Conservation (phyloP, 2,113 vertebrate genomes). For the Melanerpes aurifrons region DNA sequence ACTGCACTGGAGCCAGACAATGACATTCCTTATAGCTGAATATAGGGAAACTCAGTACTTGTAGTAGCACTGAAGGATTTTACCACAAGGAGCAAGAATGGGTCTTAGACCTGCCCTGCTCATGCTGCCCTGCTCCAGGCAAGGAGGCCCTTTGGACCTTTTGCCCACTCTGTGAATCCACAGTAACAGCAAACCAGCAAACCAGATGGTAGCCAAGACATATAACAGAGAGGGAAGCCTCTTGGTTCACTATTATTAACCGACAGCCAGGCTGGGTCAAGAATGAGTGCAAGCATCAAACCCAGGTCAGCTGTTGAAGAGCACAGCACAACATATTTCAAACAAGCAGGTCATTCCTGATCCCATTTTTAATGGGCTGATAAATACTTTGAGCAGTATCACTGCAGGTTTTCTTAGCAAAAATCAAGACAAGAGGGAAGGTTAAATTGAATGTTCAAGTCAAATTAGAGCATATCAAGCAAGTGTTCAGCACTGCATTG, state of each 20-base stretch:
- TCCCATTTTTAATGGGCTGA: neutral
- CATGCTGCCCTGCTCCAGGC: neutral
- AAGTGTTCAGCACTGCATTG: neutral
- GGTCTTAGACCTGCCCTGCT: neutral
- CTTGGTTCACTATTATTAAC: neutral
- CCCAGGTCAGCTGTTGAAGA: neutral
- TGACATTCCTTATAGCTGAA: neutral
- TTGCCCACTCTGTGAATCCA: neutral
- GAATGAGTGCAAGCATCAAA: neutral
- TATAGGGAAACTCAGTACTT: neutral
- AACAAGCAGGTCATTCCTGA: neutral
- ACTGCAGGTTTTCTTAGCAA: neutral
- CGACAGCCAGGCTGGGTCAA: slow-evolving; percentile 29
- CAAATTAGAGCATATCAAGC: neutral
- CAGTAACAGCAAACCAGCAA: neutral
- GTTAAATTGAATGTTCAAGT: neutral
- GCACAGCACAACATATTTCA: accelerated
- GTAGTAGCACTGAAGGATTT: neutral
- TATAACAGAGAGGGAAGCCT: accelerated
- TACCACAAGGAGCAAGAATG: neutral
- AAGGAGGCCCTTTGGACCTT: neutral
- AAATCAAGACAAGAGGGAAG: neutral
- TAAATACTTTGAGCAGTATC: neutral
- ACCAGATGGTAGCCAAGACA: neutral
- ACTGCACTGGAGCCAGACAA: neutral